Evolutionary conservation across 2,797 vertebrate species (phyloP).

Genomic region (Cichlasoma orientale): DNA sequence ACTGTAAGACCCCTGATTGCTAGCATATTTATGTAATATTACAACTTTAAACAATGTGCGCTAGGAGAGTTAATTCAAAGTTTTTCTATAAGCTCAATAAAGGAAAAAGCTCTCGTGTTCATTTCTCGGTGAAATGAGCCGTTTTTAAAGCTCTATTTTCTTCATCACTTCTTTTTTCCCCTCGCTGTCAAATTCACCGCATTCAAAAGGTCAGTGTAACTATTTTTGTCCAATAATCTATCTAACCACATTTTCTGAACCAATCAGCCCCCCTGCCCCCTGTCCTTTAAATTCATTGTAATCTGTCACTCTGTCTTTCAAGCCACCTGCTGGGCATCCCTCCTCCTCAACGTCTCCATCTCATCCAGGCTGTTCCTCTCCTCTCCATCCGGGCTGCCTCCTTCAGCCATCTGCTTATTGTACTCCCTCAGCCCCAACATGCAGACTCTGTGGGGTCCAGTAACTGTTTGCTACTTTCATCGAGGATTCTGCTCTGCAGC

Average conservation of each 20-base stretch:
- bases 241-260: not conserved
- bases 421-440: not conserved
- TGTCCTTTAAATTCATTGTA: not conserved
- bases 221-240: not conserved
- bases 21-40: not conserved
- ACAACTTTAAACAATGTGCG: not conserved
- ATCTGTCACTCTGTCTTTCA: not conserved
- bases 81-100: not conserved
- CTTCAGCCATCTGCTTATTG: not conserved
- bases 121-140: not conserved
- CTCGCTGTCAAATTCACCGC: not conserved
- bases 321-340: not conserved
- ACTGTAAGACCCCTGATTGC: too few species aligned
- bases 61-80: accelerated
- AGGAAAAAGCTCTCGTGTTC: not conserved
- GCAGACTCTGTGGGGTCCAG: too few species aligned
- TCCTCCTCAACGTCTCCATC: not conserved
- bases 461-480: too few species aligned
- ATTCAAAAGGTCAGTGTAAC: slow-evolving; percentile 1
- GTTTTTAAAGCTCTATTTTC: not conserved
- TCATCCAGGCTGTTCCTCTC: not conserved
- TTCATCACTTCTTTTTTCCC: not conserved
- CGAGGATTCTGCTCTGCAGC: too few species aligned
- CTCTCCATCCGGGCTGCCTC: not conserved
- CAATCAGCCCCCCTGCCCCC: not conserved